Base-by-base conservation (phyloP, 2,113 vertebrate genomes). In the Baryphthengus martii region DNA sequence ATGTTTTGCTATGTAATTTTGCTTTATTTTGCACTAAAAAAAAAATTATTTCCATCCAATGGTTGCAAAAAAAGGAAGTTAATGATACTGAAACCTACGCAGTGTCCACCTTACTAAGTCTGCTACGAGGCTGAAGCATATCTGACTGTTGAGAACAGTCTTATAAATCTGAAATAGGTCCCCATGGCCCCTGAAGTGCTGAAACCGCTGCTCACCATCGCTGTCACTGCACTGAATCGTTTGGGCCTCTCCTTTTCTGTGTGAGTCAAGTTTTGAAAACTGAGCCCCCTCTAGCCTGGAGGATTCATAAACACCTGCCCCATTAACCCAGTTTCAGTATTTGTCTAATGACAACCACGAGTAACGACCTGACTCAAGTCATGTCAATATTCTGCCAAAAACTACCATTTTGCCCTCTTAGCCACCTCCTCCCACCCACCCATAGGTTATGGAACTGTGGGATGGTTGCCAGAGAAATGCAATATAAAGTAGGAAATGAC, bases 401-500 rank as follows among this genome's bases (percentile, higher is more conserved):
- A 26, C 52, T 88, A 92, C 85, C 80, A 78, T 88, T 92, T 67
- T 89, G 76, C 71, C 93, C 86, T 85, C 80, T 79, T 90, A 75
- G 77, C 68, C 73, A 92, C 91, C 95, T 92, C 94, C 76, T 96
- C 89, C 93, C 86, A 92, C 77, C 93, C 76, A 70, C 61, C 88
- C 58, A 65, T 10, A 81, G 71, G 83, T 97, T 97, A 96, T 97
- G 95, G 96, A 96, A 83, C 83, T 86, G 82, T 55, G 85, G 97
- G 96, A 96, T 28, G 45, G n/a, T 73, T 97, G 96, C 96, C 97
- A 97, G 90, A 88, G 77, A 95, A 85, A 87, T 72, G 93, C 89
- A 95, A 95, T 97, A 97, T 97, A 97, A 97, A 91, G 93, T 94
- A 97, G 97, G 96, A 97, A 97, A 95, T 97, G 68, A 96, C 95